Conservation (phyloP, 2,797 vertebrate genomes). For the Ibycter americanus region DNA sequence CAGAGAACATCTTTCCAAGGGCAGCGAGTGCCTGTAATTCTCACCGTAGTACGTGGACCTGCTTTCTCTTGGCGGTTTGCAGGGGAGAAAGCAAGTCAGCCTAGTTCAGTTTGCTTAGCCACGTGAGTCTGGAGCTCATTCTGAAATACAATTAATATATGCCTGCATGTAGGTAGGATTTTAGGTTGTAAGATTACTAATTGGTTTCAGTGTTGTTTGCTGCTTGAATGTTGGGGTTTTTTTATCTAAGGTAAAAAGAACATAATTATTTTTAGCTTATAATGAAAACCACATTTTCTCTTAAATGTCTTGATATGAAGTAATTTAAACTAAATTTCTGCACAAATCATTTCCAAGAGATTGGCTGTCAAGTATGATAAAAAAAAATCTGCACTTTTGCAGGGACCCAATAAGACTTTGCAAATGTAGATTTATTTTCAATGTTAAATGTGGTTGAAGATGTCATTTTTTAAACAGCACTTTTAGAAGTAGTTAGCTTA, state of each 20-base stretch:
- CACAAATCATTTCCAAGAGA: slow-evolving; percentile 70
- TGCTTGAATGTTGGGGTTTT: neutral
- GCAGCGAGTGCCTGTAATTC: neutral
- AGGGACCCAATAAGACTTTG: slow-evolving; percentile 68
- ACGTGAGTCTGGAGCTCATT: neutral
- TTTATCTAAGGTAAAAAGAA: slow-evolving; percentile 51
- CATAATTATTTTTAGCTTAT: slow-evolving; percentile 65
- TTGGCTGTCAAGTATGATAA: slow-evolving; percentile 70
- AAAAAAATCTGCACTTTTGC: slow-evolving; percentile 19
- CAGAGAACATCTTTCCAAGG: neutral
- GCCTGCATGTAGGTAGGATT: neutral
- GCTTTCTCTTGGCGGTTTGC: neutral
- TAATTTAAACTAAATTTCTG: slow-evolving; percentile 76
- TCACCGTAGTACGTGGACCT: rapidly evolving
- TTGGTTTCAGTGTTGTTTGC: slow-evolving; percentile 63
- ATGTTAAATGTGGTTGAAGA: slow-evolving; percentile 72
- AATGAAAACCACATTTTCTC: slow-evolving; percentile 58
- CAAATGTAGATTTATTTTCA: slow-evolving; percentile 71
- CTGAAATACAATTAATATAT: neutral
- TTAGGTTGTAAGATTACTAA: slow-evolving; percentile 55
- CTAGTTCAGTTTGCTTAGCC: neutral
- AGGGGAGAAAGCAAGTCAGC: neutral
- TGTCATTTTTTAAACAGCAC: slow-evolving; percentile 76
- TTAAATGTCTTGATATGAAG: slow-evolving; percentile 63
- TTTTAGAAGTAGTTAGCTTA: slow-evolving; percentile 79